Percentiles rank a stretch among this genome's conserved stretches.
Evolutionary conservation across 2,797 vertebrate genomes (phyloP).

Genomic region (Rhyacichthys aspro): DNA sequence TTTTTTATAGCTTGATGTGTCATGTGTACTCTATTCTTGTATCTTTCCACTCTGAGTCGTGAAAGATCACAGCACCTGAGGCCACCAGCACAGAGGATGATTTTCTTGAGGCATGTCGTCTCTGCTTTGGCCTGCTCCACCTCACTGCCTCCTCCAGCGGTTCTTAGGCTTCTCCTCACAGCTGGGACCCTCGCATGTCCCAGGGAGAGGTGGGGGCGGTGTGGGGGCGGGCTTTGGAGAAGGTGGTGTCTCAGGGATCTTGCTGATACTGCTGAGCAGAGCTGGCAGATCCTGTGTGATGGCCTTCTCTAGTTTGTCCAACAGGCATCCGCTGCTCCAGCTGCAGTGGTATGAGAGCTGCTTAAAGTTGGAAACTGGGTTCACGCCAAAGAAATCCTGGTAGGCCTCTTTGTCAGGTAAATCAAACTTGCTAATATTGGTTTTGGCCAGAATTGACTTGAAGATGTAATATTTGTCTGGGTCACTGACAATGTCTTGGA

Average conservation of each 20-base stretch:
- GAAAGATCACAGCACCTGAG: constrained; percentile 34
- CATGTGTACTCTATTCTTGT: constrained; percentile 3
- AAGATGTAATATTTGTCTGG: constrained; percentile 98
- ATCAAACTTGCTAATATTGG: constrained; percentile 98
- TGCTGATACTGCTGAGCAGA: constrained; percentile 85
- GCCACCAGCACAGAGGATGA: not conserved
- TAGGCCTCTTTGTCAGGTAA: constrained; percentile 94
- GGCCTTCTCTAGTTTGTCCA: constrained; percentile 94
- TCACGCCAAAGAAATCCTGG: constrained; percentile 97
- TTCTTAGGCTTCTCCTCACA: constrained; percentile 78
- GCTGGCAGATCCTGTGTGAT: constrained; percentile 92
- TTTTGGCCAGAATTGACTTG: constrained; percentile 97
- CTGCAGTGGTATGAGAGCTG: constrained; percentile 94
- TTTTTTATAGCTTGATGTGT: constrained; percentile 8
- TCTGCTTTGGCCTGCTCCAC: constrained; percentile 24
- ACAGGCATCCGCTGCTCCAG: constrained; percentile 91
- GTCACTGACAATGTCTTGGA: constrained; percentile 97
- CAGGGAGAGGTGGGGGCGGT: constrained; percentile 56
- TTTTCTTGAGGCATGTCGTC: constrained; percentile 5
- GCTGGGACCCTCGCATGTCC: constrained; percentile 60
- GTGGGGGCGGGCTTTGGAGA: constrained; percentile 32
- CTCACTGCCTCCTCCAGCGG: constrained; percentile 80
- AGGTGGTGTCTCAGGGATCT: constrained; percentile 41
- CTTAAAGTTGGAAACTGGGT: constrained; percentile 91
- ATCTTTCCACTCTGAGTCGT: constrained; percentile 15